These are phyloP conservation scores for Heteronetta atricapilla DNA, from an alignment of 2,113 vertebrate species.

Conservation along the genomic window DNA sequence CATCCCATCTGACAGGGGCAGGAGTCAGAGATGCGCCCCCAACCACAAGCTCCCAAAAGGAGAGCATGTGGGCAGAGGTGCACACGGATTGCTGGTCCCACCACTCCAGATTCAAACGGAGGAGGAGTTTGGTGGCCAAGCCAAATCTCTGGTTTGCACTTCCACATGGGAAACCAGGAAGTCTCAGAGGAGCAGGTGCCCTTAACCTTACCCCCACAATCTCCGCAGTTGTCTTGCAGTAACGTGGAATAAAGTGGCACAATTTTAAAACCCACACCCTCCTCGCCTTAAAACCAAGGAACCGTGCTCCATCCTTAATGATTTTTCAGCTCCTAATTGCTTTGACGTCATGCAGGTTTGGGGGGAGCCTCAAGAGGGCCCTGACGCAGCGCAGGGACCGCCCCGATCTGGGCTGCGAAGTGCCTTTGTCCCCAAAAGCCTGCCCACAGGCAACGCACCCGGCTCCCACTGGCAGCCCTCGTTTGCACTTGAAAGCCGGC, in stretches of 20 bases:
- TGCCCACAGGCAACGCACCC: not conserved
- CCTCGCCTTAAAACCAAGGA: not conserved
- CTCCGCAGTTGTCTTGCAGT: not conserved
- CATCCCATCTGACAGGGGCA: not conserved
- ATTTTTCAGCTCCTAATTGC: not conserved
- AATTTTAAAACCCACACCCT: not conserved
- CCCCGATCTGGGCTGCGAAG: not conserved
- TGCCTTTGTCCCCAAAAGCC: not conserved
- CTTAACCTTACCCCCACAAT: not conserved
- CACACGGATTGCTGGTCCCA: not conserved
- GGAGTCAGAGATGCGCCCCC: not conserved
- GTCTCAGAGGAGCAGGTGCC: not conserved
- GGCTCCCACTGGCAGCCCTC: not conserved
- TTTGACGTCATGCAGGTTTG: not conserved
- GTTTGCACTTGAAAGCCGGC: constrained; percentile 54
- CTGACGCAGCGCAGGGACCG: not conserved
- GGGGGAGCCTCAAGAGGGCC: not conserved
- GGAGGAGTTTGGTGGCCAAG: not conserved
- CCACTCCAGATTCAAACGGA: not conserved
- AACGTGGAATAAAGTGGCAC: not conserved
- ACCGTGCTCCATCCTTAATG: not conserved
- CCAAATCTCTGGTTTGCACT: not conserved
- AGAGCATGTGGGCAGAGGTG: not conserved
- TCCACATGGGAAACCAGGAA: not conserved
- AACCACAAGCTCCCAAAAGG: not conserved